Evolutionary conservation across 2,797 vertebrate genomes (phyloP).

Genomic region (Serranus cabrilla): DNA sequence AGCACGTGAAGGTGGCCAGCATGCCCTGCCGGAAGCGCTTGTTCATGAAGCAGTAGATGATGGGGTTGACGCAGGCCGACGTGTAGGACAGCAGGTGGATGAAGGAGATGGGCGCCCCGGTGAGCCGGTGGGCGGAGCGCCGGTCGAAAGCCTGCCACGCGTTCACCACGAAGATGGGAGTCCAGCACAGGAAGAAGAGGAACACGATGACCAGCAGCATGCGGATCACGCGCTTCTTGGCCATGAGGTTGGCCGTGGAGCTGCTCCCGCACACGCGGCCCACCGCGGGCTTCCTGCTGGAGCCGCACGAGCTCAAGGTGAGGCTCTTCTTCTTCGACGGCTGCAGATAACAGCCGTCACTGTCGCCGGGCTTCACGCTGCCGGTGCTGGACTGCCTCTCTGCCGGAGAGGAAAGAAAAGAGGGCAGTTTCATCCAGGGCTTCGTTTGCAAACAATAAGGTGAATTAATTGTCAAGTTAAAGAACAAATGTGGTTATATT

Average conservation of each 20-base stretch:
- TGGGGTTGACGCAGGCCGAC: conserved; percentile 96
- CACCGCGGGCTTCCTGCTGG: conserved; percentile 56
- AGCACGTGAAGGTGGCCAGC: conserved; percentile 92
- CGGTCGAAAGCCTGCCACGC: conserved; percentile 96
- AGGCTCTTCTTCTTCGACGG: conserved; percentile 81
- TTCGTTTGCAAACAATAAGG: no score
- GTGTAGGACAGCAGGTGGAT: conserved; percentile 97
- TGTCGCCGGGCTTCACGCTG: conserved; percentile 86
- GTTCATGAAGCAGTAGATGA: conserved; percentile 99
- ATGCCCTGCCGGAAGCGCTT: conserved; percentile 93
- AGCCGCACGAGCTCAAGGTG: neutral
- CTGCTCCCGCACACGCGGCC: conserved; percentile 87
- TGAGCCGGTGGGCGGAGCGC: conserved; percentile 88
- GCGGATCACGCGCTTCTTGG: conserved; percentile 97
- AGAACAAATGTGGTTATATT: neutral
- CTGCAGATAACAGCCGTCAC: conserved; percentile 93
- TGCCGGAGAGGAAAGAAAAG: conserved; percentile 29
- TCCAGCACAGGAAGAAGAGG: conserved; percentile 98
- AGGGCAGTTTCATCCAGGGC: neutral
- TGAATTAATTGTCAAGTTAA: no score
- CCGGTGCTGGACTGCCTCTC: conserved; percentile 82
- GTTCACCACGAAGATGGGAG: conserved; percentile 94
- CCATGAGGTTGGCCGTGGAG: conserved; percentile 92
- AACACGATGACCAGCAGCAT: conserved; percentile 97
- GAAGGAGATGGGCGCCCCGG: conserved; percentile 96